Evolutionary conservation across 2,888 invertebrate species (phyloP), one percentile per base, ranked within the genome.

Genomic region (Meta bourneti): DNA sequence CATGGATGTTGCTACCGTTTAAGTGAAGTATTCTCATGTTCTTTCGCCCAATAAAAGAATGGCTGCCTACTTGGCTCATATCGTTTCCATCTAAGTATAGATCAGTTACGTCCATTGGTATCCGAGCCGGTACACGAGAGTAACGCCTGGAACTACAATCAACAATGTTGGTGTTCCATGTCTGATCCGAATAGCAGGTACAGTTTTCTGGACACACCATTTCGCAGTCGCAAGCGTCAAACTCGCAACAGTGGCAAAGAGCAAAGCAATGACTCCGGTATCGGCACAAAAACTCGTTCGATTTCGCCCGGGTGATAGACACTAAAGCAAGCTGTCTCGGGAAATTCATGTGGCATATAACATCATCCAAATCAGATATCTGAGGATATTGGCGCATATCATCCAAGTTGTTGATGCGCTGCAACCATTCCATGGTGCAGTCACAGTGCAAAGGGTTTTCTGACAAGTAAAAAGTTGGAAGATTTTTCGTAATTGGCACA

Each of bases 381-480:
- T 96, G 96, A 8, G 98, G 97, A 95, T 97, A 97, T 82, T 97
- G 97, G 94, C 97, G 96, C 92, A 97, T 96, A 16, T 92, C 92
- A 71, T 93, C 93, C 70, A 93, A 70, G 95, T 97, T 97, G 95
- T 97, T 97, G 93, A 97, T 97, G 95, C 97, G 96, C 95, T 97
- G 97, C 94, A 98, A 95, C 98, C 98, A 98, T 94, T 97, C 97
- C 97, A 98, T 97, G 91, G 97, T 97, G 94, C 98, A 98, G 95
- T 98, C 97, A 95, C 98, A 98, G 94, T 97, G 96, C 94, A 97
- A 97, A 89, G 98, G 97, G 95, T 98, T 98, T 93, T 97, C 97
- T 78, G 97, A 97, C 93, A 98, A 96, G 95, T 97, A 97, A 95
- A 98, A 97, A 95, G 97, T 97, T 7, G 97, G 97, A 90, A 97